A percentile compares a stretch with the other conserved stretches of the same genome.
Conservation (phyloP, 92 coral and sea anemone genomes). For the Montipora capitata region DNA sequence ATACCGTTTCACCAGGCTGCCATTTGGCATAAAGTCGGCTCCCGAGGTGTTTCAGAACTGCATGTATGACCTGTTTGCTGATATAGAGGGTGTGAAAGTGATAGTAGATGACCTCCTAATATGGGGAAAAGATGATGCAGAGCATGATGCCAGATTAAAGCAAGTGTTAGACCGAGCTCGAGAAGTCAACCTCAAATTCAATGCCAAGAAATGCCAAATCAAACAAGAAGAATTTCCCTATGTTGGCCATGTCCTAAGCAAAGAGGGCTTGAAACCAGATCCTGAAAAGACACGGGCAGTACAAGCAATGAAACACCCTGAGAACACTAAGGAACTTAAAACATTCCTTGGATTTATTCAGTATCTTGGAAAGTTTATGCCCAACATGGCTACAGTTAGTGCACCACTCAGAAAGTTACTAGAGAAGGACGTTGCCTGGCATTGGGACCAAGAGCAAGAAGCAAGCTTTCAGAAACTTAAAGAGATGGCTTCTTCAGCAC, state of each 20-base stretch:
- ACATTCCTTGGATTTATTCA: conserved; percentile 77
- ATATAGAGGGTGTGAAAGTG: too few species aligned
- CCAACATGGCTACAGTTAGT: conserved; percentile 64
- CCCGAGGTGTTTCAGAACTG: conserved; percentile 42
- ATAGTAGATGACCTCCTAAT: conserved; percentile 25
- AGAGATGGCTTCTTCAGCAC: conserved; percentile 55
- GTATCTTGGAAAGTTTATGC: conserved; percentile 71
- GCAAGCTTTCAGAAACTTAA: conserved; percentile 71
- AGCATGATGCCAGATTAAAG: too few species aligned
- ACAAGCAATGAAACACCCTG: conserved; percentile 64
- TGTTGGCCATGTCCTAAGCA: conserved; percentile 75
- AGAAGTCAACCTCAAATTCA: conserved; percentile 72
- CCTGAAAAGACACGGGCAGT: conserved; percentile 78
- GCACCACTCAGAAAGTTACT: conserved; percentile 68
- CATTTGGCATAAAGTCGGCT: conserved; percentile 36
- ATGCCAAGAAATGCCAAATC: conserved; percentile 69
- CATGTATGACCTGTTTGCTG: too few species aligned
- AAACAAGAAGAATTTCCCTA: conserved; percentile 62
- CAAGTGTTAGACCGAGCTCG: conserved; percentile 66
- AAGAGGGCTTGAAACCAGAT: conserved; percentile 75
- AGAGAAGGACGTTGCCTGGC: conserved; percentile 69
- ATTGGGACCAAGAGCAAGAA: conserved; percentile 66
- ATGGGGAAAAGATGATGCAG: conserved; percentile 51
- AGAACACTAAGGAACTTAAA: conserved; percentile 67
- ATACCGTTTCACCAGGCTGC: conserved; percentile 45